A percentile compares a stretch with the other conserved stretches of the same genome.
phyloP scores from a whole-genome alignment of 1,140 invertebrate genomes.

The Octopus sinensis region DNA sequence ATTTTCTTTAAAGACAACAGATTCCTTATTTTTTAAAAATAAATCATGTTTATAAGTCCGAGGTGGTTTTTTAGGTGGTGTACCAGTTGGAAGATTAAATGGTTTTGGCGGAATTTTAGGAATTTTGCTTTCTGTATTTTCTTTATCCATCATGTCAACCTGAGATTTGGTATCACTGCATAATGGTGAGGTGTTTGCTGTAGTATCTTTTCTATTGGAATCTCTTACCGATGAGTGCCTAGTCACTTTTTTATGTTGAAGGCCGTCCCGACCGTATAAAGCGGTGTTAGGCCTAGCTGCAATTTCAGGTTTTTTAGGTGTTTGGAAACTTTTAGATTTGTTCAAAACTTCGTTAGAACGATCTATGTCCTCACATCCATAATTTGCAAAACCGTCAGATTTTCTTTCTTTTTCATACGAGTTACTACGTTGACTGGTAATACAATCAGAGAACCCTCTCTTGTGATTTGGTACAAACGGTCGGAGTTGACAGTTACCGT shows the following conservation, averaged over 20 bases:
- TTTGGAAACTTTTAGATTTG: neutral
- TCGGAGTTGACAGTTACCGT: no score
- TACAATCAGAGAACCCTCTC: neutral
- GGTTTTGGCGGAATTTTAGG: slow-evolving; percentile 4
- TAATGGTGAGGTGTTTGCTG: neutral
- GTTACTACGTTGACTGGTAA: neutral
- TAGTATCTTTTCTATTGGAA: neutral
- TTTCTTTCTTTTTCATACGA: neutral
- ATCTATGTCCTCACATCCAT: no score
- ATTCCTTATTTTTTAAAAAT: slow-evolving; percentile 28
- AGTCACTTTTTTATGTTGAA: neutral
- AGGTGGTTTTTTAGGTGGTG: slow-evolving; percentile 68
- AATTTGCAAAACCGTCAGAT: neutral
- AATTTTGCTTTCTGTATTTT: neutral
- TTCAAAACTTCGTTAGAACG: neutral
- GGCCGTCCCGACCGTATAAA: neutral
- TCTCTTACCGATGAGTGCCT: neutral
- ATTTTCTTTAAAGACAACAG: slow-evolving; percentile 17
- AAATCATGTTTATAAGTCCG: slow-evolving; percentile 64
- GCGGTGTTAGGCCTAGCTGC: neutral
- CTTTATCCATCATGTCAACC: neutral
- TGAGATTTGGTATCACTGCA: neutral
- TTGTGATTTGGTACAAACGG: no score
- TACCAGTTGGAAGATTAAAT: slow-evolving; percentile 15
- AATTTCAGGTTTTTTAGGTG: slow-evolving; percentile 4